phyloP scores from a whole-genome alignment of 2,113 vertebrate species.

The Barbus barbus region DNA sequence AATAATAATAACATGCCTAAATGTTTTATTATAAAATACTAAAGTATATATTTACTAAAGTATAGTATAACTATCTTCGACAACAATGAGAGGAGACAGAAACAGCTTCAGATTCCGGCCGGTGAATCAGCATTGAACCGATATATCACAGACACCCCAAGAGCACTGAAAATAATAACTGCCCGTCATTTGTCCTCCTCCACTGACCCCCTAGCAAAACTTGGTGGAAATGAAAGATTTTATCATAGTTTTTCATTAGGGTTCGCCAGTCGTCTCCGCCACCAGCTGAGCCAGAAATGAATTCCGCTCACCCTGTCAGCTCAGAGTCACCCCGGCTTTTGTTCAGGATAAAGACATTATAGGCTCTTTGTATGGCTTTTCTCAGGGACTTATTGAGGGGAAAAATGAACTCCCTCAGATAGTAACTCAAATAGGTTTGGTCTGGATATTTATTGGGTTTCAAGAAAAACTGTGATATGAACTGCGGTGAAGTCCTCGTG shows the following conservation, averaged over 20 bases:
- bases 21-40: too few relatives aligned
- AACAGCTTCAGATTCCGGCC: conserved; percentile 43
- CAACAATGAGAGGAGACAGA: conserved; percentile 42
- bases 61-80: too few relatives aligned
- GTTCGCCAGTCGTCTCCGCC: conserved; percentile 71
- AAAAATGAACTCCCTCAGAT: not conserved
- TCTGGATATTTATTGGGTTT: not conserved
- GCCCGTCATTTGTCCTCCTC: conserved; percentile 65
- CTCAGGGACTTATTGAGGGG: conserved; percentile 54
- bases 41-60: too few relatives aligned
- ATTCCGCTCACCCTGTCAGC: conserved; percentile 73
- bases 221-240: conserved; percentile 76
- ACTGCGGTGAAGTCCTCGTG: conserved; percentile 57
- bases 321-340: conserved; percentile 71
- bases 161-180: conserved; percentile 68
- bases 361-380: conserved; percentile 70
- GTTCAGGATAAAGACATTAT: conserved; percentile 76
- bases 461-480: not conserved
- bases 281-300: conserved; percentile 80
- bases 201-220: conserved; percentile 60
- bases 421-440: not conserved
- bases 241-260: conserved; percentile 76
- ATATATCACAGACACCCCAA: conserved; percentile 67
- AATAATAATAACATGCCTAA: too few relatives aligned
- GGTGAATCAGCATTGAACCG: conserved; percentile 62